These are phyloP conservation scores for Cantharis lateralis DNA, from an alignment of 2,888 invertebrate species.

Conservation along the genomic window DNA sequence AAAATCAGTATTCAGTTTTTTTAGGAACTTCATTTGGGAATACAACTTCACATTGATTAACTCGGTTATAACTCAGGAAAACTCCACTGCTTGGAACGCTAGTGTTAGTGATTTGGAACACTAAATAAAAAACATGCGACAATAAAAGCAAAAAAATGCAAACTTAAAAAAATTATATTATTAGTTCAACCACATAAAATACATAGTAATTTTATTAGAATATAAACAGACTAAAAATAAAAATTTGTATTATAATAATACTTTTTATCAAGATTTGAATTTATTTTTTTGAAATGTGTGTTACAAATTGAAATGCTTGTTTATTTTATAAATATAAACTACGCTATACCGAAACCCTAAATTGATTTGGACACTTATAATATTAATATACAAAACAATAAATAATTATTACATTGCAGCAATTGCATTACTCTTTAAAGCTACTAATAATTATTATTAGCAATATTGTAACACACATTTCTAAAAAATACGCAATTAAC, in stretches of 20 bases:
- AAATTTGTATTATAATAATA: slow-evolving; percentile 32
- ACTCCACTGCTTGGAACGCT: not conserved
- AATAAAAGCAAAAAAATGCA: slow-evolving; percentile 26
- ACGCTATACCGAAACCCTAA: slow-evolving; percentile 13
- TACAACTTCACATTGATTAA: not conserved
- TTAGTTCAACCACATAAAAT: slow-evolving; percentile 54
- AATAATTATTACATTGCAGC: slow-evolving; percentile 11
- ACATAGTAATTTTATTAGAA: slow-evolving; percentile 49
- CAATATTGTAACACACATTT: slow-evolving; percentile 21
- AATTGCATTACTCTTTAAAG: slow-evolving; percentile 2
- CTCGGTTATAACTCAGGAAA: not conserved
- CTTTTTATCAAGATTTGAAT: slow-evolving; percentile 24
- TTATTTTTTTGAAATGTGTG: slow-evolving; percentile 23
- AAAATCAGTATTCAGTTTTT: too few species aligned
- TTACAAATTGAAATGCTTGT: slow-evolving; percentile 14
- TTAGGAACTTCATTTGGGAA: not conserved
- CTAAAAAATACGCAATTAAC: slow-evolving; percentile 25
- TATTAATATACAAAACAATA: slow-evolving; percentile 21
- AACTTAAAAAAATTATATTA: slow-evolving; percentile 47
- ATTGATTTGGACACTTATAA: slow-evolving; percentile 3
- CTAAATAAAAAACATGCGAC: not conserved
- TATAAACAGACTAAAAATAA: slow-evolving; percentile 54
- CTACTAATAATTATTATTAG: slow-evolving; percentile 3
- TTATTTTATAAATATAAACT: slow-evolving; percentile 6
- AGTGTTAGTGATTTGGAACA: not conserved